Conservation (phyloP, 1,140 invertebrate genomes). For the Solenopsis fugax region DNA sequence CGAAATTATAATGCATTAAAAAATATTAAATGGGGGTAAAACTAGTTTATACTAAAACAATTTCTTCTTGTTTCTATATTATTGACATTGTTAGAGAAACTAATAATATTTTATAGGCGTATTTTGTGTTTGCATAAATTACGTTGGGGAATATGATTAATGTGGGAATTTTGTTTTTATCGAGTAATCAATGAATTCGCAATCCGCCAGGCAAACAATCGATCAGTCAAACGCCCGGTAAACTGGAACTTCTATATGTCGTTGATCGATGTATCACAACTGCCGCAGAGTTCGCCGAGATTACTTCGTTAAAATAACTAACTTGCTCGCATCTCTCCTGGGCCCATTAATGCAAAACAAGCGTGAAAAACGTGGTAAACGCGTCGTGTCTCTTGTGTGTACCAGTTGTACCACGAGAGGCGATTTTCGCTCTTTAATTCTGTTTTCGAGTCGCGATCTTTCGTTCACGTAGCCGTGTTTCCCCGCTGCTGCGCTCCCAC, state of each 20-base stretch:
- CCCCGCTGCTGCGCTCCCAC: too few species aligned
- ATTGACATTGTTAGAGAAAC: background rate
- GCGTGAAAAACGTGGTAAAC: background rate
- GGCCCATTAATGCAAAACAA: background rate
- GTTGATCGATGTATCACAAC: background rate
- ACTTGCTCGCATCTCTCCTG: background rate
- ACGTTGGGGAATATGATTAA: background rate
- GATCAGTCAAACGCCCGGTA: background rate
- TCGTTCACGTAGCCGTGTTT: background rate
- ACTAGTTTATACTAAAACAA: slow-evolving; percentile 1
- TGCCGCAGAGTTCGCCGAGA: background rate
- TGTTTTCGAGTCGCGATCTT: background rate
- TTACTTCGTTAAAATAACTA: slow-evolving; percentile 8
- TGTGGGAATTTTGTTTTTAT: background rate
- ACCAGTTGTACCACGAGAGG: background rate
- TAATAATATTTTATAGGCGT: background rate
- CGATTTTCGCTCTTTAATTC: background rate
- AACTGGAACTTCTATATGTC: slow-evolving; percentile 15
- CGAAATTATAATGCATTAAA: background rate
- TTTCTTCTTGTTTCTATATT: background rate
- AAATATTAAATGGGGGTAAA: background rate
- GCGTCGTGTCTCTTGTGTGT: background rate
- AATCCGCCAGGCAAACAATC: background rate
- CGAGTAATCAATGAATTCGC: background rate
- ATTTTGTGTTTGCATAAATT: background rate